phyloP scores from a whole-genome alignment of 2,888 invertebrate genomes.

The Galeopsomyia nigrocyanea region DNA sequence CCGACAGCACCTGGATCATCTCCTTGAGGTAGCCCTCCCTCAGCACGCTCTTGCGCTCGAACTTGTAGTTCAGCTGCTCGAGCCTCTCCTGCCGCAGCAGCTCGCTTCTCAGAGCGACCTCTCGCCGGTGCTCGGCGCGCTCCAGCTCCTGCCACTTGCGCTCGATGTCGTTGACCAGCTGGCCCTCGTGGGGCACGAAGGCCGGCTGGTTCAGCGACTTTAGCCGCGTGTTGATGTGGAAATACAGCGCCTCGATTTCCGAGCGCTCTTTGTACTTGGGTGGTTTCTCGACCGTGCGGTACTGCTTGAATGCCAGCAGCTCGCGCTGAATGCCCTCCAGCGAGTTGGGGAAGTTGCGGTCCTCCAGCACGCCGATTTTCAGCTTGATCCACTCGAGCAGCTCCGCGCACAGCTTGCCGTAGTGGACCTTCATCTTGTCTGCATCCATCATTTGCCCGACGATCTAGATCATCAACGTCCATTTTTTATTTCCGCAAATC shows the following conservation, averaged over 20 bases:
- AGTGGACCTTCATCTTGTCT: slow-evolving; percentile 91
- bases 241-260: slow-evolving; percentile 96
- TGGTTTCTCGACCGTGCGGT: slow-evolving; percentile 97
- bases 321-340: slow-evolving; percentile 95
- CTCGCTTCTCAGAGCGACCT: slow-evolving; percentile 92
- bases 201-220: slow-evolving; percentile 93
- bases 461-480: slow-evolving; percentile 76
- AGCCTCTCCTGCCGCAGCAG: slow-evolving; percentile 91
- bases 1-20: slow-evolving; percentile 95
- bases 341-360: slow-evolving; percentile 92
- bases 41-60: slow-evolving; percentile 94
- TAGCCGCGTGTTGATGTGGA: slow-evolving; percentile 95
- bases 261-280: slow-evolving; percentile 98
- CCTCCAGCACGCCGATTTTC: slow-evolving; percentile 86
- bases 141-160: slow-evolving; percentile 94
- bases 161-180: slow-evolving; percentile 95
- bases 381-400: slow-evolving; percentile 94
- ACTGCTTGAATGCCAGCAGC: slow-evolving; percentile 91
- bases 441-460: slow-evolving; percentile 96
- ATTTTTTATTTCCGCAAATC: no score
- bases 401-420: slow-evolving; percentile 86
- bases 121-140: slow-evolving; percentile 93
- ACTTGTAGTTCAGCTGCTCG: slow-evolving; percentile 95
- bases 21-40: slow-evolving; percentile 96
- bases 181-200: slow-evolving; percentile 89